Evolutionary conservation across 2,888 invertebrate species (phyloP), one percentile per base, ranked within the genome.

Genomic region (Habrosyne pyritoides): DNA sequence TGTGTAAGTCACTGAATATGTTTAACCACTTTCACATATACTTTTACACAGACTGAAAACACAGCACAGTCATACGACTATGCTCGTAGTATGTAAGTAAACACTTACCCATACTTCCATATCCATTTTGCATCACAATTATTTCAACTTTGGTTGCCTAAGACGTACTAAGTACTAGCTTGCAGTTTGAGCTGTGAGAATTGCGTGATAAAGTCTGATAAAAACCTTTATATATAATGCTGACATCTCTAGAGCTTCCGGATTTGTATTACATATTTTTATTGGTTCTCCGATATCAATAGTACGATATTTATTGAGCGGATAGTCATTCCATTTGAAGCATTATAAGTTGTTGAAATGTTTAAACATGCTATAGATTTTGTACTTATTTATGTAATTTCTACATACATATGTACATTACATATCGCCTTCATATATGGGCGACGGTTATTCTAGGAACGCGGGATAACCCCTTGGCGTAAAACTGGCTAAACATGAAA

Each of bases 51-150:
- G n/a, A n/a, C n/a, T n/a, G n/a, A n/a, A n/a, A n/a, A n/a, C n/a
- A n/a, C n/a, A n/a, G n/a, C n/a, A n/a, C n/a, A n/a, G n/a, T n/a
- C n/a, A n/a, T n/a, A n/a, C n/a, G n/a, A n/a, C n/a, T n/a, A n/a
- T n/a, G n/a, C n/a, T n/a, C n/a, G n/a, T n/a, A n/a, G n/a, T n/a
- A n/a, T n/a, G n/a, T n/a, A n/a, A 3, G 2, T 1, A 33, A 2
- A 1, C n/a, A 49, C 47, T 7, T 28, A 56, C 56, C 56, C 50
- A 48, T 53, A 56, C 48, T 49, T 56, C 56, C 42, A 53, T 52
- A 53, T 56, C 49, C 56, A 56, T 56, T 12, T 50, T 53, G 46
- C 8, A 42, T 14, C 8, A 18, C 26, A 49, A 28, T 26, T 28
- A 24, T 49, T 14, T 26, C 7, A 18, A 42, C 2, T 42, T 8